Percentiles rank a stretch among this genome's conserved stretches.
These are phyloP conservation scores for Myotis planiceps DNA, from an alignment of 2,797 vertebrate genomes.

Conservation along the genomic window DNA sequence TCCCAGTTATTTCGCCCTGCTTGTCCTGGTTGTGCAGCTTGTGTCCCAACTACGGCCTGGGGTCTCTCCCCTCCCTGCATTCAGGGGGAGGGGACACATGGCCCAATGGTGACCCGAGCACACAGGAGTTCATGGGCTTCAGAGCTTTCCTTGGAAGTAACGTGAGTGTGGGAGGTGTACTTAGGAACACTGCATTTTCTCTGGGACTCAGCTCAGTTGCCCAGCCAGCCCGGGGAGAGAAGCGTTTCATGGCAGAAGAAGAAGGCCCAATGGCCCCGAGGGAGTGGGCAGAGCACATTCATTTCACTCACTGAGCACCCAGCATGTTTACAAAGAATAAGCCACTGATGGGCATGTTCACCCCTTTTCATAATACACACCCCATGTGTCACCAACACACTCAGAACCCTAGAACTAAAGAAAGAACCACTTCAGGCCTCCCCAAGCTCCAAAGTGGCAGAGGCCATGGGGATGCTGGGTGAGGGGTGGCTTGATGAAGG, in stretches of 20 bases:
- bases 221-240: background rate
- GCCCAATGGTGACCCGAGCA: background rate
- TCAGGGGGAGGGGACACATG: background rate
- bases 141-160: background rate
- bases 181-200: background rate
- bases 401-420: background rate
- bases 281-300: background rate
- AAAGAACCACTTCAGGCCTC: background rate
- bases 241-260: background rate
- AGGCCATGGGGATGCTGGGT: rapidly evolving
- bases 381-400: background rate
- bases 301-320: background rate
- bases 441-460: background rate
- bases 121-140: background rate
- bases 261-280: background rate
- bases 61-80: background rate
- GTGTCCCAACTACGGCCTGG: background rate
- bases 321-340: background rate
- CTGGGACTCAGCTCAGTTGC: background rate
- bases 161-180: no score
- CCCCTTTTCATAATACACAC: no score
- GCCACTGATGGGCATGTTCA: background rate
- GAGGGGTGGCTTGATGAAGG: background rate
- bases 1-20: background rate
- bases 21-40: background rate